Conservation (phyloP, 2,888 invertebrate genomes). For the Eutolmus rufibarbis region DNA sequence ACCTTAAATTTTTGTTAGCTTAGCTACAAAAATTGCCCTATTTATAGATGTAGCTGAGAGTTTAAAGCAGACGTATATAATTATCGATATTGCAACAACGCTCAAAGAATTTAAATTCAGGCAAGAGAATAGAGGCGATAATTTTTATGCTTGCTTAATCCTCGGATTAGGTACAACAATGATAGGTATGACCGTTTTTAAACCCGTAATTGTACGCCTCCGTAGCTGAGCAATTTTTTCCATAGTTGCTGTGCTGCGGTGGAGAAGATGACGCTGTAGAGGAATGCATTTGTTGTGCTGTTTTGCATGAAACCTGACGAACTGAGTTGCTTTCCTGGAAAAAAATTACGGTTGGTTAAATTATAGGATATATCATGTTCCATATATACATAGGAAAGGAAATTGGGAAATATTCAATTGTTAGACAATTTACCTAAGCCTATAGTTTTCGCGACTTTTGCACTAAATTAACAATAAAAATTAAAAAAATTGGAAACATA, state of each 20-base stretch:
- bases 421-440: too few species aligned
- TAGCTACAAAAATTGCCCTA: neutral
- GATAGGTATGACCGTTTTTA: conserved; percentile 58
- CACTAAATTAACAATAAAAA: too few species aligned
- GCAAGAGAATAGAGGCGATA: neutral
- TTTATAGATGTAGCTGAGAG: neutral
- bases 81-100: neutral
- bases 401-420: too few species aligned
- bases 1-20: neutral
- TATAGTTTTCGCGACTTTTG: too few species aligned
- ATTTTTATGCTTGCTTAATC: neutral
- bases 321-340: conserved; percentile 58
- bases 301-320: conserved; percentile 61
- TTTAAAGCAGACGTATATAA: neutral
- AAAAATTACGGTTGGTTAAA: neutral
- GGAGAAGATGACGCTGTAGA: conserved; percentile 55
- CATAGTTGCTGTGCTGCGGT: conserved; percentile 40
- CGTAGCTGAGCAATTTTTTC: conserved; percentile 42
- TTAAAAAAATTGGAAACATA: too few species aligned
- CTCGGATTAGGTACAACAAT: conserved; percentile 59
- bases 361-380: neutral
- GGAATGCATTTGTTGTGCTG: conserved; percentile 55
- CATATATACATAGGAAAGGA: too few species aligned
- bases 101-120: neutral
- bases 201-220: conserved; percentile 50